Evolutionary conservation across 2,113 vertebrate species (phyloP).

Genomic region (Pogonocichla stellata): DNA sequence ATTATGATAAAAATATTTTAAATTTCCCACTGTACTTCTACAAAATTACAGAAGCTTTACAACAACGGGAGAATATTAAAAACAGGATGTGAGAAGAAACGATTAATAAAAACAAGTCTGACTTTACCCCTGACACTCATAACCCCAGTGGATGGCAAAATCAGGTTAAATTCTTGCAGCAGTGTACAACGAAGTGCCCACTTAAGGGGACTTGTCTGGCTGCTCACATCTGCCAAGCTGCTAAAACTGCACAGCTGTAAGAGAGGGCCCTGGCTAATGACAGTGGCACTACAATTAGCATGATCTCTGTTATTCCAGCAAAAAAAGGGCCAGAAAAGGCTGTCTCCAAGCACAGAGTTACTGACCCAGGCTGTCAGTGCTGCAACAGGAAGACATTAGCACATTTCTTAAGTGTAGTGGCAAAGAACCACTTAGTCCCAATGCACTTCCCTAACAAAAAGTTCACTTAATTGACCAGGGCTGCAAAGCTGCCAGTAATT

Average conservation of each 20-base stretch:
- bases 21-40: neutral
- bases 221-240: constrained; percentile 2
- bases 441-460: neutral
- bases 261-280: neutral
- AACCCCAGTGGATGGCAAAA: neutral
- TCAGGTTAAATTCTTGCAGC: neutral
- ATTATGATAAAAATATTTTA: neutral
- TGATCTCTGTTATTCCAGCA: neutral
- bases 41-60: neutral
- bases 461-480: neutral
- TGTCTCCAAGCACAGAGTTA: neutral
- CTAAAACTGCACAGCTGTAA: neutral
- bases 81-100: neutral
- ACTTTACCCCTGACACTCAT: neutral
- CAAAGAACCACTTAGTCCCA: neutral
- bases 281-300: neutral
- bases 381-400: neutral
- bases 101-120: neutral
- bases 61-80: neutral
- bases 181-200: neutral
- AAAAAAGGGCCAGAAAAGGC: neutral
- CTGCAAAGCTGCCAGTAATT: constrained; percentile 12
- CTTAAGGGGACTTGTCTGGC: neutral
- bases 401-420: neutral
- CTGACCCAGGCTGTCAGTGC: neutral